These are phyloP conservation scores for Heliconius hewitsoni DNA, from an alignment of 1,140 invertebrate species.

Conservation along the genomic window DNA sequence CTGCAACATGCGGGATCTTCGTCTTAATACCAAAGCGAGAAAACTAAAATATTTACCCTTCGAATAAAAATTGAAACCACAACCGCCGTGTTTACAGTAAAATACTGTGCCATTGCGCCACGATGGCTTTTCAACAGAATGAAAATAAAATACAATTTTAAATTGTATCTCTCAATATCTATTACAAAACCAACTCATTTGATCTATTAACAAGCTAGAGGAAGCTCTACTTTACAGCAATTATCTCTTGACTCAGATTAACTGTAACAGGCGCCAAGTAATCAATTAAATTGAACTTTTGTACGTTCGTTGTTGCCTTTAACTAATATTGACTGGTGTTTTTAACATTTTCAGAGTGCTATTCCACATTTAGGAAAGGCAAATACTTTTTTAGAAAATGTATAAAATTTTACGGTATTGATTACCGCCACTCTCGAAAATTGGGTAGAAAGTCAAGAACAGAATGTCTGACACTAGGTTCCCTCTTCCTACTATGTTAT, in stretches of 20 bases:
- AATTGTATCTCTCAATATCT: background rate
- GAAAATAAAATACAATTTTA: background rate
- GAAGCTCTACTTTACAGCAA: slow-evolving; percentile 5
- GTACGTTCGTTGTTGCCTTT: background rate
- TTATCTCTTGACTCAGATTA: slow-evolving; percentile 8
- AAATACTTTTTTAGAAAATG: too few species aligned
- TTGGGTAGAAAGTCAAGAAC: too few species aligned
- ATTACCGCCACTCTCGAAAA: too few species aligned
- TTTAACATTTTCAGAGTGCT: background rate
- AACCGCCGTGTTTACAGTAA: too few species aligned
- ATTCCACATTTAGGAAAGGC: background rate
- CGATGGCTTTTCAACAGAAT: too few species aligned
- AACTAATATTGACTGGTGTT: background rate
- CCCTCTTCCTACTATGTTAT: background rate
- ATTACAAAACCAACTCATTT: background rate
- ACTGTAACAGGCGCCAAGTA: background rate
- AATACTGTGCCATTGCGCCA: too few species aligned
- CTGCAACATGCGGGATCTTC: too few species aligned
- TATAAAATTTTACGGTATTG: too few species aligned
- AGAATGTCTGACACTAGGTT: background rate
- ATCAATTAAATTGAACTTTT: slow-evolving; percentile 6
- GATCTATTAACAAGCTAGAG: slow-evolving; percentile 5
- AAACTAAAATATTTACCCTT: too few species aligned
- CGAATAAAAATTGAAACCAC: too few species aligned
- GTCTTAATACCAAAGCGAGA: too few species aligned